Conservation (phyloP, 2,888 invertebrate genomes). For the Drosophila anomalipes region DNA sequence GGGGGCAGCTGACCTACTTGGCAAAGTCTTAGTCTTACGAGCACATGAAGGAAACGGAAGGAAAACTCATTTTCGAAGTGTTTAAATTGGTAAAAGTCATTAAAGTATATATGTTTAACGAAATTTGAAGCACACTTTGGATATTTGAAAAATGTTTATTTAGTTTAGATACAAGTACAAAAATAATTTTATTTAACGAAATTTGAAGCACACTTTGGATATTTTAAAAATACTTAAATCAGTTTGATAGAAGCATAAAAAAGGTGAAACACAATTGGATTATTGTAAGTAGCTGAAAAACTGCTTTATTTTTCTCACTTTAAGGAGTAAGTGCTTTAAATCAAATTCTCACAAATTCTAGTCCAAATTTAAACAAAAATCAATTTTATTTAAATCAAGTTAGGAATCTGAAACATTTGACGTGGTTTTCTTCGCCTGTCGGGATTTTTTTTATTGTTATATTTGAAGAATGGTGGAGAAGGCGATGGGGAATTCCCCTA, state of each 20-base stretch:
- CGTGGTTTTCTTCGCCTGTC: not conserved
- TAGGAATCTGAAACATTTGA: slow-evolving; percentile 28
- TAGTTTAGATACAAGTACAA: not conserved
- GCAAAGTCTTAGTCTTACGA: not conserved
- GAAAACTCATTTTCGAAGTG: slow-evolving; percentile 19
- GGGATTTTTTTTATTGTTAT: not conserved
- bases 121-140: not conserved
- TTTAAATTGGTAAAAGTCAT: slow-evolving; percentile 12
- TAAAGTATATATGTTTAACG: not conserved
- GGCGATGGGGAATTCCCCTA: not conserved
- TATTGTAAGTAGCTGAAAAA: not conserved
- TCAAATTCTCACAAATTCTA: slow-evolving; percentile 1
- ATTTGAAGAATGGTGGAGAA: not conserved
- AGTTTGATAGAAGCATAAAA: no score
- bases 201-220: not conserved
- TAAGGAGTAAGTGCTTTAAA: not conserved
- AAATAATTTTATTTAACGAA: not conserved
- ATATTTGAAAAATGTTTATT: not conserved
- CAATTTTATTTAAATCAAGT: slow-evolving; percentile 28
- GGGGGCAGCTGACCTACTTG: slow-evolving; percentile 38
- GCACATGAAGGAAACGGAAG: slow-evolving; percentile 9
- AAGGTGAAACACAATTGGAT: not conserved
- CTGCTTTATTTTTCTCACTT: not conserved
- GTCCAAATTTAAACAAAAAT: slow-evolving; percentile 12
- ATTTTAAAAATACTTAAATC: not conserved